Evolutionary conservation across 1,140 invertebrate species (phyloP).

Genomic region (Drosophila aff.): DNA sequence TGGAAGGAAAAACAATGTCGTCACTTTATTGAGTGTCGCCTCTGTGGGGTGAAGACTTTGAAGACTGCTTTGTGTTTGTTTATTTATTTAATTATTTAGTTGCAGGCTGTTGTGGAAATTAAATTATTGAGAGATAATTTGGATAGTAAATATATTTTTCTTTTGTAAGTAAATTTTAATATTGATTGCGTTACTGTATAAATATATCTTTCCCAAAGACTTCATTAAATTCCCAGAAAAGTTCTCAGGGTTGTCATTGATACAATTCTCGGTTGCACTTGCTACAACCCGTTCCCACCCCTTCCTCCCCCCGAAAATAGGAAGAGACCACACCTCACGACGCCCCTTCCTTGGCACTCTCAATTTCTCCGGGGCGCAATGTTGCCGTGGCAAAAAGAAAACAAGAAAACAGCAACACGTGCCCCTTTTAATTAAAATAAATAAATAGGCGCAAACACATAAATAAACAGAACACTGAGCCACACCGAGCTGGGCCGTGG

Average conservation of each 20-base stretch:
- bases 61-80: background rate
- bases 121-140: background rate
- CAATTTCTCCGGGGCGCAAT: constrained; percentile 37
- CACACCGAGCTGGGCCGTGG: constrained; percentile 14
- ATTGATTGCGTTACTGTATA: too few relatives aligned
- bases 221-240: background rate
- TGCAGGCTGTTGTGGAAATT: background rate
- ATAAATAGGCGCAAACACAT: constrained; percentile 74
- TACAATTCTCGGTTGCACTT: constrained; percentile 37
- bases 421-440: constrained; percentile 83
- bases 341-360: constrained; percentile 1
- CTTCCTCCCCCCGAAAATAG: background rate
- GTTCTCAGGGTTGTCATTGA: constrained; percentile 34
- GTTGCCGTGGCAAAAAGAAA: constrained; percentile 70
- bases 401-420: constrained; percentile 80
- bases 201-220: background rate
- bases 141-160: too few relatives aligned
- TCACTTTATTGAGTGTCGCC: background rate
- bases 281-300: constrained; percentile 58
- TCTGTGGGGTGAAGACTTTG: background rate
- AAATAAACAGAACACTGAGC: constrained; percentile 55
- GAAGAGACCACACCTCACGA: constrained; percentile 22
- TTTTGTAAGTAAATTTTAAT: too few relatives aligned
- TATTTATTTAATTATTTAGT: background rate
- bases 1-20: constrained; percentile 20